These are phyloP conservation scores for Myotis yumanensis DNA, from an alignment of 2,113 vertebrate genomes.

Conservation along the genomic window DNA sequence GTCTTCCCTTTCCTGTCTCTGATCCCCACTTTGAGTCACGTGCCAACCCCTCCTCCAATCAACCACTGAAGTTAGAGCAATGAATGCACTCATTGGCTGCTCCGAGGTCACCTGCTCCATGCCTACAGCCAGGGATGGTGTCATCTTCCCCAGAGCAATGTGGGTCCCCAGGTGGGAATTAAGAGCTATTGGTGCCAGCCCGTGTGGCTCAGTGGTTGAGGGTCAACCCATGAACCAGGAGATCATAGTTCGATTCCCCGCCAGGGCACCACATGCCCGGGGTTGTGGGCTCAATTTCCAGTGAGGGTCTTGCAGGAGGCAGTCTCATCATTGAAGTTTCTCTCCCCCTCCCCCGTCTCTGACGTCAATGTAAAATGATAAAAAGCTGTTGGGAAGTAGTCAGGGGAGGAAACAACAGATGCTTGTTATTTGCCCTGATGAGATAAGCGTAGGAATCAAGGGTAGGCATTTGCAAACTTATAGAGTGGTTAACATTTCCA, in stretches of 20 bases:
- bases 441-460: neutral
- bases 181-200: neutral
- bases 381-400: too few species aligned
- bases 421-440: neutral
- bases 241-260: too few species aligned
- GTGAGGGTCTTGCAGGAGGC: too few species aligned
- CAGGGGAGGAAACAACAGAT: too few species aligned
- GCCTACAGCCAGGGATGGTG: neutral
- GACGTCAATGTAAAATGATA: too few species aligned
- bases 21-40: neutral
- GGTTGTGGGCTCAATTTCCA: too few species aligned
- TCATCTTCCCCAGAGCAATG: neutral
- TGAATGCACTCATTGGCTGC: neutral
- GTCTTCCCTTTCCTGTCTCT: neutral
- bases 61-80: neutral
- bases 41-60: neutral
- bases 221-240: too few species aligned
- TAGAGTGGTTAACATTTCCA: neutral
- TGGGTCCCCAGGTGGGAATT: neutral
- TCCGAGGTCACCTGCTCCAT: neutral
- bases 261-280: too few species aligned
- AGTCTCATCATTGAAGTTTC: too few species aligned
- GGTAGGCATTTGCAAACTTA: neutral
- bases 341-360: too few species aligned
- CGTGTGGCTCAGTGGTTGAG: too few species aligned